Base-by-base conservation (phyloP, 2,797 vertebrate genomes). In the Myotis daubentonii region DNA sequence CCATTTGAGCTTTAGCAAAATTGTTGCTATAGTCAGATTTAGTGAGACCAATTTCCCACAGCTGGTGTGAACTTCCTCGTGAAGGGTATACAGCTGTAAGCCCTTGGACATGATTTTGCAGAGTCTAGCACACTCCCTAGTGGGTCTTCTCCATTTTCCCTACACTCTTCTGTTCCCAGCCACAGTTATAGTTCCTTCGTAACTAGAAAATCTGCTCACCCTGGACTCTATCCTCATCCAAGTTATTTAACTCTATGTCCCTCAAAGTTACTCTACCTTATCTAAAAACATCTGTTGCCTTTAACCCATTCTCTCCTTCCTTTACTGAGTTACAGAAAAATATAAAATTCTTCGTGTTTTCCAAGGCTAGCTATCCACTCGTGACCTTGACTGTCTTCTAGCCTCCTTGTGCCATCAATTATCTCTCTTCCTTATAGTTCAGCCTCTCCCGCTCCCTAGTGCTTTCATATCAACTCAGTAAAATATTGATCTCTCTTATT, bases 1-100 rank as follows among this genome's bases (percentile, higher is more conserved):
- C 51, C 68, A 75, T 71, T 17, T 49, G 36, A 90, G 66, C 28
- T 92, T 20, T 72, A 95, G 41, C 74, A 94, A 95, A 95, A 90
- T 47, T 92, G 68, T 92, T 92, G 47, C 87, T 66, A 72, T 3
- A 30, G 74, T 66, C 51, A 82, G 74, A 78, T 17, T 83, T 49
- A 89, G 44, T 68, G 91, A 95, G 53, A 91, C 60, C 92, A 86
- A 62, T 93, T 92, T 89, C 47, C 70, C 79, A 78, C 76, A 95
- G 85, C 81, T 94, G 93, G 55, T 89, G 33, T 79, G 85, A 87
- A 94, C 72, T 22, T 89, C 65, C 1, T 89, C 66, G 6, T 23
- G 79, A 93, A 95, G n/a, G 28, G 2, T 19, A 5, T 49, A 36
- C 70, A 95, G 94, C 95, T 94, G 68, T 65, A 30, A 33, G 6